phyloP scores from a whole-genome alignment of 2,113 vertebrate genomes.

The human (Homo sapiens) region GRCh38 chr12:73423001-73423500 shows the following conservation, averaged over 20 bases:
- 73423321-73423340: not conserved
- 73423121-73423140: not conserved
- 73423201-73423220: not conserved
- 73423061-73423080: not conserved
- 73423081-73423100: not conserved
- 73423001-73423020: not conserved
- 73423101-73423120: not conserved
- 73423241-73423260: not conserved
- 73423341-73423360: not conserved
- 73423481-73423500: too few species aligned
- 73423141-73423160: not conserved
- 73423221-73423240: not conserved
- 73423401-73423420: not conserved
- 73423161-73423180: not conserved
- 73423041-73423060: not conserved
- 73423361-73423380: not conserved
- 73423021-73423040: not conserved
- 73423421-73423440: not conserved
- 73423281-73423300: not conserved
- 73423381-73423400: not conserved
- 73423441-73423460: too few species aligned
- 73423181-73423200: not conserved
- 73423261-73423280: not conserved
- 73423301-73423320: not conserved
- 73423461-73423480: too few species aligned